Evolutionary conservation across 2,888 invertebrate species (phyloP).

Genomic region (Tenthredo mesomela): DNA sequence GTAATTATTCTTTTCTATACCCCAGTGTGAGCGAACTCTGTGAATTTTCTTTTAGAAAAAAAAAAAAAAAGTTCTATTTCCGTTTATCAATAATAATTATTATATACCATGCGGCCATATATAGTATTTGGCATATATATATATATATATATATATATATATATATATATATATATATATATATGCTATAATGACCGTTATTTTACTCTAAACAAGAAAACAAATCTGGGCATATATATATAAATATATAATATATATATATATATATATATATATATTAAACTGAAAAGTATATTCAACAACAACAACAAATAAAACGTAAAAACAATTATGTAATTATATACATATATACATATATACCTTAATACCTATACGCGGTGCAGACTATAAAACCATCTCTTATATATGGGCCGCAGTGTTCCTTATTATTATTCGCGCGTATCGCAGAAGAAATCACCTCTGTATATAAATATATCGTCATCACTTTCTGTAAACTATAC

Average conservation of each 20-base stretch:
- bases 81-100: too few species aligned
- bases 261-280: too few species aligned
- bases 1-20: not conserved
- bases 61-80: too few species aligned
- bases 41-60: too few species aligned
- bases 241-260: too few species aligned
- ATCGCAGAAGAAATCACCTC: not conserved
- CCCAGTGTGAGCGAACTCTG: too few species aligned
- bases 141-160: too few species aligned
- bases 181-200: too few species aligned
- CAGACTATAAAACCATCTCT: not conserved
- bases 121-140: too few species aligned
- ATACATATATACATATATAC: slow-evolving; percentile 63
- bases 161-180: too few species aligned
- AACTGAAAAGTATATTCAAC: too few species aligned
- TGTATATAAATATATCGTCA: not conserved
- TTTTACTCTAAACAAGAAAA: not conserved
- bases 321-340: slow-evolving; percentile 65
- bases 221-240: not conserved
- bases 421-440: not conserved
- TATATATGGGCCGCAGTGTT: not conserved
- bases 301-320: not conserved
- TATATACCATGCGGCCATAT: too few species aligned
- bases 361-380: not conserved
- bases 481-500: not conserved